These are phyloP conservation scores for Harpalus rubripes DNA, from an alignment of 2,888 invertebrate genomes.

Conservation along the genomic window DNA sequence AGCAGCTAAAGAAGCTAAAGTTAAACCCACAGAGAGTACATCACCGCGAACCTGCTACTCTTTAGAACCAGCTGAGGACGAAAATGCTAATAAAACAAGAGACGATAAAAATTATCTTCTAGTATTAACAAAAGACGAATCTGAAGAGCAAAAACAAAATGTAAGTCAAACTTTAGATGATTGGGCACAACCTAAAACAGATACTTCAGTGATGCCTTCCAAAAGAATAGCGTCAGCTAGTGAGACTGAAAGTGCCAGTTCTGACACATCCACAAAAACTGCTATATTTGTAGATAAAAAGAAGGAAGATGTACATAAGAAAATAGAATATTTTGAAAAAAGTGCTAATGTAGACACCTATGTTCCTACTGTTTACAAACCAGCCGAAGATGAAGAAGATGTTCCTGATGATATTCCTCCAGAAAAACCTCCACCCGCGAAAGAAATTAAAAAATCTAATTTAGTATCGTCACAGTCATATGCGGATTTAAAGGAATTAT, in stretches of 20 bases:
- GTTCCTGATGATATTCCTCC: constrained; percentile 55
- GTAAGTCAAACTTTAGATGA: constrained; percentile 76
- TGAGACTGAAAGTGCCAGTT: constrained; percentile 86
- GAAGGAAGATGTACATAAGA: constrained; percentile 84
- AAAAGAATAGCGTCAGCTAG: constrained; percentile 79
- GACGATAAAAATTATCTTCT: constrained; percentile 76
- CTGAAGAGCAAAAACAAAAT: constrained; percentile 72
- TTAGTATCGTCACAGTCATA: constrained; percentile 83
- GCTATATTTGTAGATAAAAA: constrained; percentile 81
- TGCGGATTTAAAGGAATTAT: constrained; percentile 89
- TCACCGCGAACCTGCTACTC: constrained; percentile 79
- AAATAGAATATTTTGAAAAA: constrained; percentile 90
- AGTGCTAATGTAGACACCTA: constrained; percentile 80
- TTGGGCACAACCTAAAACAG: constrained; percentile 77
- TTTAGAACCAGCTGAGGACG: constrained; percentile 76
- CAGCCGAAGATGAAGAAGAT: constrained; percentile 77
- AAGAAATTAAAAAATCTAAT: constrained; percentile 69
- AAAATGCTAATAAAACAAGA: constrained; percentile 70
- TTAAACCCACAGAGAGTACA: constrained; percentile 72
- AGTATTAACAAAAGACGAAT: constrained; percentile 76
- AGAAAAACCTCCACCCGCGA: constrained; percentile 70
- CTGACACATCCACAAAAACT: constrained; percentile 85
- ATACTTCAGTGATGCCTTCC: constrained; percentile 72
- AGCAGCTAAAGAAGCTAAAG: constrained; percentile 79
- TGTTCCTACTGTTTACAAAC: constrained; percentile 76